Conservation (phyloP, 92 coral and sea anemone species). For the Siderastrea siderea region DNA sequence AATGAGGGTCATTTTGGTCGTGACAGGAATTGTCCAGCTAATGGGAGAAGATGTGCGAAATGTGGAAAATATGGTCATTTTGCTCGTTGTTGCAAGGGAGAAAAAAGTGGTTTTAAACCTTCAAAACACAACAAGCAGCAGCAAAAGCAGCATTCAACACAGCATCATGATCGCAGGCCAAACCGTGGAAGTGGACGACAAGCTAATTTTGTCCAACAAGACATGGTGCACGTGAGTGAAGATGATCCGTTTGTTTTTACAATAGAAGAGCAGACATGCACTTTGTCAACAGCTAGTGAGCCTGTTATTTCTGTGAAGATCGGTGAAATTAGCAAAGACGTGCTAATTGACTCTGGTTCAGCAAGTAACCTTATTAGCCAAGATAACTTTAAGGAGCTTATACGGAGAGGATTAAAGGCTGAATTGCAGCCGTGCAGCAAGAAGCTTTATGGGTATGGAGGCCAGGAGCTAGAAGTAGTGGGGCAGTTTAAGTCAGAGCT, state of each 20-base stretch:
- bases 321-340: slow-evolving; percentile 56
- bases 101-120: not conserved
- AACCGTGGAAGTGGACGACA: slow-evolving; percentile 9
- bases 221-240: not conserved
- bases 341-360: slow-evolving; percentile 77
- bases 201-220: slow-evolving; percentile 8
- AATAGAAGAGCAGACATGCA: slow-evolving; percentile 21
- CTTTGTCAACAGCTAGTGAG: slow-evolving; percentile 3
- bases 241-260: slow-evolving; percentile 12
- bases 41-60: slow-evolving; percentile 45
- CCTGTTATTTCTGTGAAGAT: slow-evolving; percentile 72
- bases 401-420: slow-evolving; percentile 48
- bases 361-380: slow-evolving; percentile 68
- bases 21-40: slow-evolving; percentile 53
- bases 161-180: not conserved
- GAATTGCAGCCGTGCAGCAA: slow-evolving; percentile 45
- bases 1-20: slow-evolving; percentile 49
- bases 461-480: slow-evolving; percentile 51
- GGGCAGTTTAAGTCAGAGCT: slow-evolving; percentile 65
- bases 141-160: not conserved
- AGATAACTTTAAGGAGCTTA: slow-evolving; percentile 30
- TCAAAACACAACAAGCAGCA: slow-evolving; percentile 10
- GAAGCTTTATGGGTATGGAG: slow-evolving; percentile 64
- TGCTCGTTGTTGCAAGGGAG: slow-evolving; percentile 52
- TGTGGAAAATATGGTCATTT: slow-evolving; percentile 40